Conservation (phyloP, 2,888 invertebrate species). For the Leucophenga montana region DNA sequence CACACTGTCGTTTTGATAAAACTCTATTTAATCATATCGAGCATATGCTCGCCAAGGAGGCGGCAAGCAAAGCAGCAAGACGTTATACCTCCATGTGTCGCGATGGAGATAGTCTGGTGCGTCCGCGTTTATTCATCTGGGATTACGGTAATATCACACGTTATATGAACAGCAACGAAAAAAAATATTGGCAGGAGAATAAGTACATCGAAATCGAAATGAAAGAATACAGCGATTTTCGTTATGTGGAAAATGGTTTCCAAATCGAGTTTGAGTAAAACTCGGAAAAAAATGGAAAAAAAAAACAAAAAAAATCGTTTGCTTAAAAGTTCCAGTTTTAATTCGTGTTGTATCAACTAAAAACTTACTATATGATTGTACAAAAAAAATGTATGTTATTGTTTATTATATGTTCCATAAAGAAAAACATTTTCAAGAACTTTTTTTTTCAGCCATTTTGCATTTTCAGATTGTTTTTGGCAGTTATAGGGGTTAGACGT, state of each 20-base stretch:
- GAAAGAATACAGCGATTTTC: background rate
- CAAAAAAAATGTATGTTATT: too few species aligned
- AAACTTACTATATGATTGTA: too few species aligned
- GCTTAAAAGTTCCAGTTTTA: background rate
- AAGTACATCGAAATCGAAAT: background rate
- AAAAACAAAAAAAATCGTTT: too few species aligned
- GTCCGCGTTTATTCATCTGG: background rate
- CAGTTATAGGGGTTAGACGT: too few species aligned
- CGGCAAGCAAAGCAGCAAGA: too few species aligned
- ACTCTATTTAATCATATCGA: background rate
- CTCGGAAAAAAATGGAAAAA: background rate
- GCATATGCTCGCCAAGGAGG: background rate
- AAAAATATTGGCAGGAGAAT: background rate
- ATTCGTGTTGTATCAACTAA: too few species aligned
- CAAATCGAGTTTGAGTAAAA: slow-evolving; percentile 1
- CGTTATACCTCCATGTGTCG: background rate
- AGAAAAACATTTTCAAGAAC: too few species aligned
- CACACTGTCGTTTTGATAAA: background rate
- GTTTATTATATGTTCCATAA: too few species aligned
- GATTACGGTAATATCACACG: background rate
- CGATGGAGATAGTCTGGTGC: background rate
- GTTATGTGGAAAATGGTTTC: background rate
- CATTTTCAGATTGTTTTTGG: too few species aligned
- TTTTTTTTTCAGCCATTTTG: too few species aligned
- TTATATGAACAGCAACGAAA: background rate